These are phyloP conservation scores for Dipodomys stephensi DNA, from an alignment of 2,113 vertebrate species.

Conservation along the genomic window DNA sequence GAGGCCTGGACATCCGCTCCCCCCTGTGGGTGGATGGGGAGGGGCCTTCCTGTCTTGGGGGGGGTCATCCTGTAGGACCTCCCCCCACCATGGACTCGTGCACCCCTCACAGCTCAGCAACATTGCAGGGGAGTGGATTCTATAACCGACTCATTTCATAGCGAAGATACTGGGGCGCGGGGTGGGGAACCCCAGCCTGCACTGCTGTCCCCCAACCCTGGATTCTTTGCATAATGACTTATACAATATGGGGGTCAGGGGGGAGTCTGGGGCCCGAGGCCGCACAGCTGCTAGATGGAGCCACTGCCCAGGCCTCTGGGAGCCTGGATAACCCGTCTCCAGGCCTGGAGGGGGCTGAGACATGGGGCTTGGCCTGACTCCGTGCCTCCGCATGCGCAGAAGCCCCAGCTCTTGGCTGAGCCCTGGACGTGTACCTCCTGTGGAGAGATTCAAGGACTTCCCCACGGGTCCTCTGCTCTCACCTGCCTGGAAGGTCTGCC, in stretches of 20 bases:
- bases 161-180: not conserved
- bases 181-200: not conserved
- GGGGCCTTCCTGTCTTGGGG: not conserved
- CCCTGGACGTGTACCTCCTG: not conserved
- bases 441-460: not conserved
- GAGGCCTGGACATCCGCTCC: not conserved
- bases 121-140: not conserved
- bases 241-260: accelerated
- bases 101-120: not conserved
- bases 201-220: not conserved
- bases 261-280: conserved; percentile 28
- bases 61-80: too few species aligned
- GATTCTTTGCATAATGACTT: not conserved
- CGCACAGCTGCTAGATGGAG: conserved; percentile 24
- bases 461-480: not conserved
- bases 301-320: not conserved
- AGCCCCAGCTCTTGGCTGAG: not conserved
- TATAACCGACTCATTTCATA: not conserved
- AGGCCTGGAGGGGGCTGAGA: not conserved
- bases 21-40: not conserved
- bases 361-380: conserved; percentile 57
- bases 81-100: not conserved
- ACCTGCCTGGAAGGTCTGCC: not conserved
- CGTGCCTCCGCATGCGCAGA: not conserved
- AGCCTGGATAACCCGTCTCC: not conserved